A percentile compares a stretch with the other conserved stretches of the same genome.
These are phyloP conservation scores for Lasioglossum calceatum DNA, from an alignment of 2,888 invertebrate genomes.

Conservation along the genomic window DNA sequence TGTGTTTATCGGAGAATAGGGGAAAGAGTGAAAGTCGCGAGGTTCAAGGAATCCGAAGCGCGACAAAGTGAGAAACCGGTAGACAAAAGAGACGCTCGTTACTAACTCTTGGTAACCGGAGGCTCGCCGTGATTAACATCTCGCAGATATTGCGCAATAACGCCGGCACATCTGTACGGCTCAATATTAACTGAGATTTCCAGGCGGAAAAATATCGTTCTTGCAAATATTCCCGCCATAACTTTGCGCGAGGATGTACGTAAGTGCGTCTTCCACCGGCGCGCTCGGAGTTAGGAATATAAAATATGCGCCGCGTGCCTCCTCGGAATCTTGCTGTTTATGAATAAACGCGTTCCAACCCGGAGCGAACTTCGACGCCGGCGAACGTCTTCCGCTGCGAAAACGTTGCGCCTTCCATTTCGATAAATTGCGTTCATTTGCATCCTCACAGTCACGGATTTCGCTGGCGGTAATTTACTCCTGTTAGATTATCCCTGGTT, in stretches of 20 bases:
- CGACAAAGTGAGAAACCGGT: slow-evolving; percentile 1
- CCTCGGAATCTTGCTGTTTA: slow-evolving; percentile 38
- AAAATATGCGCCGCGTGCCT: slow-evolving; percentile 40
- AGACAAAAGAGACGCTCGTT: slow-evolving; percentile 18
- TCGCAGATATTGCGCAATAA: slow-evolving; percentile 76
- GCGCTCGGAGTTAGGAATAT: slow-evolving; percentile 1
- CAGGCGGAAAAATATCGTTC: slow-evolving; percentile 58
- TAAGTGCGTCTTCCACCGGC: slow-evolving; percentile 46
- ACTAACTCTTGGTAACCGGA: slow-evolving; percentile 32
- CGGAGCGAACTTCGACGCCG: slow-evolving; percentile 25
- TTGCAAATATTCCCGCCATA: slow-evolving; percentile 64
- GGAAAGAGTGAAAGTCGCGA: neutral
- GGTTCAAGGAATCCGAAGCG: neutral
- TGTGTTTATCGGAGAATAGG: no score
- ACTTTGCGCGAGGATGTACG: slow-evolving; percentile 52
- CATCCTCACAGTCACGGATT: slow-evolving; percentile 5
- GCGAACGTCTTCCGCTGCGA: neutral
- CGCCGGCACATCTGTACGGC: slow-evolving; percentile 71
- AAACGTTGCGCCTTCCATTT: slow-evolving; percentile 14
- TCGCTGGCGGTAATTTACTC: slow-evolving; percentile 9
- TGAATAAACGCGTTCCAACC: slow-evolving; percentile 34
- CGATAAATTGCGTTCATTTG: slow-evolving; percentile 41
- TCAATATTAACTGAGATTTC: slow-evolving; percentile 73
- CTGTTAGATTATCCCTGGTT: neutral
- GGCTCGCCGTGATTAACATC: slow-evolving; percentile 75